phyloP scores from a whole-genome alignment of 2,888 invertebrate species.

The Metopia argyrocephala region DNA sequence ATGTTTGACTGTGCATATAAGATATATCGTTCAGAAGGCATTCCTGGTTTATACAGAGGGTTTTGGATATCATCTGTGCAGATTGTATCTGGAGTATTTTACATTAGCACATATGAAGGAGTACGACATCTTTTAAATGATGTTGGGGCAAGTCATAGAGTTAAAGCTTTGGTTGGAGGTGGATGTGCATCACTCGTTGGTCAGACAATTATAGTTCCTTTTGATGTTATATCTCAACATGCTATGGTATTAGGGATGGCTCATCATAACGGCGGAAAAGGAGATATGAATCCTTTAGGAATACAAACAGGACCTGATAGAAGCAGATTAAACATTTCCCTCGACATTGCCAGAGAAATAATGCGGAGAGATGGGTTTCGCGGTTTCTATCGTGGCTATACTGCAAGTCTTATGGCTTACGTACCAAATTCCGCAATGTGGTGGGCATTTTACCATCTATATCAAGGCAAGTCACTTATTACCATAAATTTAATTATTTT shows the following conservation, averaged over 20 bases:
- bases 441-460: conserved; percentile 97
- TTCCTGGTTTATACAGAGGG: conserved; percentile 93
- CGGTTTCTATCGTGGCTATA: conserved; percentile 96
- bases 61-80: conserved; percentile 97
- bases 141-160: conserved; percentile 74
- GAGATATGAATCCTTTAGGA: conserved; percentile 87
- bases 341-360: conserved; percentile 87
- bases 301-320: conserved; percentile 82
- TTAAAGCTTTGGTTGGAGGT: conserved; percentile 91
- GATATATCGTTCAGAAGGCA: conserved; percentile 91
- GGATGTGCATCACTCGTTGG: conserved; percentile 94
- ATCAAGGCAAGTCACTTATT: conserved; percentile 83
- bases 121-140: conserved; percentile 88
- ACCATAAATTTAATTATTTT: conserved; percentile 73
- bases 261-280: conserved; percentile 76
- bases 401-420: conserved; percentile 94
- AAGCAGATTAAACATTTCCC: conserved; percentile 84
- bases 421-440: conserved; percentile 98
- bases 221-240: conserved; percentile 97
- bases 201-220: conserved; percentile 97
- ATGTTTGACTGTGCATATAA: conserved; percentile 93
- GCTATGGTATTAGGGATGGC: conserved; percentile 93
- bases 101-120: conserved; percentile 96
- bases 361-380: conserved; percentile 88
- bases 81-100: conserved; percentile 91